These are phyloP conservation scores for Bombyx huttoni DNA, from an alignment of 2,888 invertebrate genomes.

Conservation along the genomic window DNA sequence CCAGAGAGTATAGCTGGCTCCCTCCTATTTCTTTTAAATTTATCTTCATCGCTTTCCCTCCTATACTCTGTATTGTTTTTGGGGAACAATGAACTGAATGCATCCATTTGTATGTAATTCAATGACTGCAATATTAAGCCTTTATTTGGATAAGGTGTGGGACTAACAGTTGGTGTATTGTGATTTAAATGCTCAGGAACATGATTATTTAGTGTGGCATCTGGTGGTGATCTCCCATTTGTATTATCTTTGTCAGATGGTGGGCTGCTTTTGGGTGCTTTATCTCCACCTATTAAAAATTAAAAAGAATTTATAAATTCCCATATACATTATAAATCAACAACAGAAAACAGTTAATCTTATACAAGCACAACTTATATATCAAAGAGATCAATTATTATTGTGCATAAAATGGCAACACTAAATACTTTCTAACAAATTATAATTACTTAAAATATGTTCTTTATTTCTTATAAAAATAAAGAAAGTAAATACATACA, in stretches of 20 bases:
- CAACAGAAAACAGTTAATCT: too few species aligned
- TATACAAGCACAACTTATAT: too few species aligned
- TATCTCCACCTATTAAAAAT: slow-evolving; percentile 25
- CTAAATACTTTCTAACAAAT: too few species aligned
- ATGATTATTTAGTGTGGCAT: slow-evolving; percentile 13
- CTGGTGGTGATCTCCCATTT: slow-evolving; percentile 11
- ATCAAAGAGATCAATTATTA: too few species aligned
- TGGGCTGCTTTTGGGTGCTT: slow-evolving; percentile 20
- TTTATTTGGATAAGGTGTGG: slow-evolving; percentile 56
- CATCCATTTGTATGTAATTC: slow-evolving; percentile 67
- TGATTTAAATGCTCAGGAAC: slow-evolving; percentile 15
- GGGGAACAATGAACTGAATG: slow-evolving; percentile 50
- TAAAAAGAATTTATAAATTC: slow-evolving; percentile 9
- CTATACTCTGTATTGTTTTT: slow-evolving; percentile 19
- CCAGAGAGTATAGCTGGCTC: slow-evolving; percentile 46
- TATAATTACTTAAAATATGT: too few species aligned
- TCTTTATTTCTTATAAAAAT: too few species aligned
- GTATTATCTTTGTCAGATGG: slow-evolving; percentile 12
- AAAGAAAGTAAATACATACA: too few species aligned
- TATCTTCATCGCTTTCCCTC: slow-evolving; percentile 18
- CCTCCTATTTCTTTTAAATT: slow-evolving; percentile 20
- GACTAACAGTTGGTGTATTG: slow-evolving; percentile 8
- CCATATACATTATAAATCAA: too few species aligned
- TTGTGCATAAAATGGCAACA: too few species aligned
- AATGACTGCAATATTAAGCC: slow-evolving; percentile 58